Conservation (phyloP, 2,113 vertebrate genomes). For the Pseudolaguvia tuberculata region DNA sequence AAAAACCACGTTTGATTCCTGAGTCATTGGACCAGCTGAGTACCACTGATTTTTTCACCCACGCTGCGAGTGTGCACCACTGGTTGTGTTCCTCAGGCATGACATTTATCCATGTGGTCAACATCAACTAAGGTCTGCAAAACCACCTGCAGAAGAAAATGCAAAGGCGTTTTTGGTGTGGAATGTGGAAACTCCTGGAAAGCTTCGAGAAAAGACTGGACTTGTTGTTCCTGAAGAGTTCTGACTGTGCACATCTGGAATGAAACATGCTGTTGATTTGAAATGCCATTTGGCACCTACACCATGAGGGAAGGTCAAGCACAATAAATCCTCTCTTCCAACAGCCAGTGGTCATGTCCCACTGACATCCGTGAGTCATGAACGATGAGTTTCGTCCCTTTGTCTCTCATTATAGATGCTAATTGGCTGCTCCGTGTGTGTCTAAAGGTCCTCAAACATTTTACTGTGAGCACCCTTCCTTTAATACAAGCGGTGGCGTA, state of each 20-base stretch:
- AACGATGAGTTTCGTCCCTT: neutral
- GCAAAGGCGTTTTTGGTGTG: constrained; percentile 28
- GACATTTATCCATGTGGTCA: neutral
- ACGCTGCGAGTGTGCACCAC: neutral
- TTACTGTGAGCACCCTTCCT: no score
- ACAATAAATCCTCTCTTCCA: constrained; percentile 45
- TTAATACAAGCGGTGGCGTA: no score
- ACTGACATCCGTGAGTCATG: neutral
- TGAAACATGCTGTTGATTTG: constrained; percentile 43
- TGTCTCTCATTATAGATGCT: neutral
- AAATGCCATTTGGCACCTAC: constrained; percentile 53
- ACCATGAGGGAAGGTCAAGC: constrained; percentile 37
- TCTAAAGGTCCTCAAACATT: no score
- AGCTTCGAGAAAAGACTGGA: constrained; percentile 30
- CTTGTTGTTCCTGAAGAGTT: constrained; percentile 48
- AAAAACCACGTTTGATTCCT: neutral
- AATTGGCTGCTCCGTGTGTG: neutral
- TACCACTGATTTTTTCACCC: neutral
- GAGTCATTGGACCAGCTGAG: neutral
- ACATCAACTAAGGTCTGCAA: neutral
- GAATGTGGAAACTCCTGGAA: constrained; percentile 31
- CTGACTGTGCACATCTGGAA: constrained; percentile 37
- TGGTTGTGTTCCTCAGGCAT: constrained; percentile 9
- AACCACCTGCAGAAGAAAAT: constrained; percentile 2
- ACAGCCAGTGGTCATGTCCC: neutral